Percentiles rank a stretch among this genome's conserved stretches.
phyloP scores from a whole-genome alignment of 2,113 vertebrate genomes.

The Coregonus clupeaformis region DNA sequence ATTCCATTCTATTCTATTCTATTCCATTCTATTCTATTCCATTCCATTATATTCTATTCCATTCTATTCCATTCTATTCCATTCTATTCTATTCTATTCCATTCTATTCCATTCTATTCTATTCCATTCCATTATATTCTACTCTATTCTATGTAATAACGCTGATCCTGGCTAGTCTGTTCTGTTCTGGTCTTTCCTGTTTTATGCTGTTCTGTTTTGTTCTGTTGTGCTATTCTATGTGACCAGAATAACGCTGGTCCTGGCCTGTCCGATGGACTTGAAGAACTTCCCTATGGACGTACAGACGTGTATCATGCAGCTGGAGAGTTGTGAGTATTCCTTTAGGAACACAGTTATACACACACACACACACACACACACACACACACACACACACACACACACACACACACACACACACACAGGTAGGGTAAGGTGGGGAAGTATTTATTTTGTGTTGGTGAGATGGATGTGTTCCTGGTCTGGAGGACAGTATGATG shows the following conservation, averaged over 20 bases:
- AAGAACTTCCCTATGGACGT: constrained; percentile 99
- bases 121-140: too few relatives aligned
- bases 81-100: too few relatives aligned
- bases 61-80: too few relatives aligned
- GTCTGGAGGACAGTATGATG: constrained; percentile 35
- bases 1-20: too few relatives aligned
- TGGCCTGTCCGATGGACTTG: constrained; percentile 98
- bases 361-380: not conserved
- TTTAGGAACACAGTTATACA: not conserved
- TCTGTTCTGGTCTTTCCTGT: too few relatives aligned
- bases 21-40: too few relatives aligned
- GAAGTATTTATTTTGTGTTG: constrained; percentile 34
- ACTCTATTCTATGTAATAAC: constrained; percentile 73
- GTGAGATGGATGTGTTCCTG: constrained; percentile 47
- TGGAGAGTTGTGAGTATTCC: constrained; percentile 95
- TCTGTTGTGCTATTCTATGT: not conserved
- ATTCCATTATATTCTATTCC: fast-evolving
- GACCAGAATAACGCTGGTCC: constrained; percentile 89
- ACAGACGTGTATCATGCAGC: constrained; percentile 98
- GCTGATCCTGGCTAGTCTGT: constrained; percentile 87
- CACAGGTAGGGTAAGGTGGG: not conserved
- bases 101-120: too few relatives aligned
- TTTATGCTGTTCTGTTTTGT: too few relatives aligned
- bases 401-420: not conserved
- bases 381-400: not conserved